Conservation (phyloP, 2,113 vertebrate genomes). For the Sardina pilchardus region DNA sequence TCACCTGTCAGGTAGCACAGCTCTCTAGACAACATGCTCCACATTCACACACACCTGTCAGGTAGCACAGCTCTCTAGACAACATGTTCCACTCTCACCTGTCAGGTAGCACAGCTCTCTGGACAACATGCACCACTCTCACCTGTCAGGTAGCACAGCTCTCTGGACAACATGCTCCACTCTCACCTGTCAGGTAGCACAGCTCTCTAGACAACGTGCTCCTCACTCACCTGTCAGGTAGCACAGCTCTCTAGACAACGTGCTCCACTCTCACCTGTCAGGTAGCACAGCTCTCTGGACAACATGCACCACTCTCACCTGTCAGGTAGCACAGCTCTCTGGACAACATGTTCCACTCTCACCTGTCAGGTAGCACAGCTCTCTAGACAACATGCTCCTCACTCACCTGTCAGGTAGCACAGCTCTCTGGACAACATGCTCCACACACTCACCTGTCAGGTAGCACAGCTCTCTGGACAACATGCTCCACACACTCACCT, state of each 20-base stretch:
- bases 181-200: conserved; percentile 42
- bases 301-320: conserved; percentile 20
- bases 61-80: conserved; percentile 17
- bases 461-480: not conserved
- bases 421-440: not conserved
- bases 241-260: not conserved
- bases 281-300: conserved; percentile 18
- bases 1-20: conserved; percentile 43
- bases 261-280: conserved; percentile 29
- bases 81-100: conserved; percentile 20
- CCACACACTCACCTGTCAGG: conserved; percentile 32
- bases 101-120: conserved; percentile 31
- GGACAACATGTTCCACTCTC: not conserved
- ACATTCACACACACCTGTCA: conserved; percentile 38
- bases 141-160: conserved; percentile 38
- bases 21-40: not conserved
- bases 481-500: conserved; percentile 19
- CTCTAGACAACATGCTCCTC: not conserved
- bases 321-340: conserved; percentile 31
- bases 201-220: not conserved
- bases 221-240: conserved; percentile 38
- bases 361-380: conserved; percentile 38
- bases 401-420: conserved; percentile 42
- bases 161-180: not conserved
- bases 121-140: not conserved